These are phyloP conservation scores for Teleopsis dalmanni DNA, from an alignment of 1,140 invertebrate species.

Conservation along the genomic window DNA sequence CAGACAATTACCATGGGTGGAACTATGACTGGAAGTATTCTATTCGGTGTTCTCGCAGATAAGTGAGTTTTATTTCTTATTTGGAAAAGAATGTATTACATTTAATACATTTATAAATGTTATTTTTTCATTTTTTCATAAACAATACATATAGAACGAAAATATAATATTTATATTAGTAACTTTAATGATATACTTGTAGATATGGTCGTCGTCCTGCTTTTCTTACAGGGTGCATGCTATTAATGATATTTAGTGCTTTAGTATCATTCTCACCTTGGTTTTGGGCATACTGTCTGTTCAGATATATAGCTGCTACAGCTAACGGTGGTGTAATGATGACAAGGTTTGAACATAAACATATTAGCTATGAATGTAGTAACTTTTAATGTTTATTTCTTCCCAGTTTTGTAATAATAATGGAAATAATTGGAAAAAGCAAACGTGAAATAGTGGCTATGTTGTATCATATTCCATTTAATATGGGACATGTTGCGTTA, in stretches of 20 bases:
- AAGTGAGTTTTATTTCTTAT: conserved; percentile 48
- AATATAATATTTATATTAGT: too few species aligned
- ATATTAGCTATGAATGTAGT: too few species aligned
- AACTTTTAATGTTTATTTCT: not conserved
- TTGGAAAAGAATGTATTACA: too few species aligned
- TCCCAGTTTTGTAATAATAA: conserved; percentile 60
- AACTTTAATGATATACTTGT: too few species aligned
- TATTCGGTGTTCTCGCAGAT: conserved; percentile 67
- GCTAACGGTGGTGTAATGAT: conserved; percentile 69
- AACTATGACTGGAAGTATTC: conserved; percentile 62
- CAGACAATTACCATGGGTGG: conserved; percentile 71
- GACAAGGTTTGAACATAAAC: conserved; percentile 45
- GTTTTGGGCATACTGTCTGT: conserved; percentile 59
- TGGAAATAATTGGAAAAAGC: conserved; percentile 63
- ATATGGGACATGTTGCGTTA: conserved; percentile 58
- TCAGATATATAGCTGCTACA: conserved; percentile 61
- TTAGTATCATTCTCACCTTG: conserved; percentile 57
- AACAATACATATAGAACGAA: too few species aligned
- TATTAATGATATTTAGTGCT: conserved; percentile 60
- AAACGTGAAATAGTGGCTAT: conserved; percentile 63
- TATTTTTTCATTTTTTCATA: too few species aligned
- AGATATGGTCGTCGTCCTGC: conserved; percentile 63
- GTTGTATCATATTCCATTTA: conserved; percentile 63
- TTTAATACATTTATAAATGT: too few species aligned
- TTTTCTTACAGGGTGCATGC: conserved; percentile 55